Percentiles rank a stretch among this genome's conserved stretches.
Conservation (phyloP, 2,888 invertebrate genomes). For the Holacanthella duospinosa region DNA sequence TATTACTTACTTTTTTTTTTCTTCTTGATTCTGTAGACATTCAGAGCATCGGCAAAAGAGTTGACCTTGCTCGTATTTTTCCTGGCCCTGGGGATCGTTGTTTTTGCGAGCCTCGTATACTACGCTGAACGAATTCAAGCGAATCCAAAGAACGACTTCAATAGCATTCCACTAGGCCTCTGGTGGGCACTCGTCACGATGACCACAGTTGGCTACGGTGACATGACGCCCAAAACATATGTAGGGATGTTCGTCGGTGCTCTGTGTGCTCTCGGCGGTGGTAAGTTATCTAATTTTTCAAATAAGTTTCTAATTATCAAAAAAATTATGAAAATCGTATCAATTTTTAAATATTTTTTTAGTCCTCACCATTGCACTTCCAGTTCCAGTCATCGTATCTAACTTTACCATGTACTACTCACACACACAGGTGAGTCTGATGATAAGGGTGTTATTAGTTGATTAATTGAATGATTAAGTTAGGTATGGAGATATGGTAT, state of each 20-base stretch:
- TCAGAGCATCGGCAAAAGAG: conserved; percentile 94
- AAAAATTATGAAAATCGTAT: too few relatives aligned
- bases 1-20: conserved; percentile 1
- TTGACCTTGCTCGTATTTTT: conserved; percentile 92
- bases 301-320: too few relatives aligned
- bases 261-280: conserved; percentile 94
- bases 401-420: conserved; percentile 97
- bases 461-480: background rate
- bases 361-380: conserved; percentile 82
- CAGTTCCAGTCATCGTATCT: conserved; percentile 97
- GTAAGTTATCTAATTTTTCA: too few relatives aligned
- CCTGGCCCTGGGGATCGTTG: conserved; percentile 92
- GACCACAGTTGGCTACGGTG: conserved; percentile 97
- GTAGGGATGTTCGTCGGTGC: conserved; percentile 98
- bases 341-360: too few relatives aligned
- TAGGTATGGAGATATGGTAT: too few relatives aligned
- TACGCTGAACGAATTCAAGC: conserved; percentile 94
- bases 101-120: conserved; percentile 92
- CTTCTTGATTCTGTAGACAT: conserved; percentile 50
- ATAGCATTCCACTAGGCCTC: conserved; percentile 90
- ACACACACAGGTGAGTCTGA: conserved; percentile 57
- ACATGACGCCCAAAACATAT: conserved; percentile 97
- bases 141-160: conserved; percentile 93
- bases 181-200: conserved; percentile 97
- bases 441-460: background rate